Conservation (phyloP, 2,113 vertebrate species). For the Peromyscus maniculatus region DNA sequence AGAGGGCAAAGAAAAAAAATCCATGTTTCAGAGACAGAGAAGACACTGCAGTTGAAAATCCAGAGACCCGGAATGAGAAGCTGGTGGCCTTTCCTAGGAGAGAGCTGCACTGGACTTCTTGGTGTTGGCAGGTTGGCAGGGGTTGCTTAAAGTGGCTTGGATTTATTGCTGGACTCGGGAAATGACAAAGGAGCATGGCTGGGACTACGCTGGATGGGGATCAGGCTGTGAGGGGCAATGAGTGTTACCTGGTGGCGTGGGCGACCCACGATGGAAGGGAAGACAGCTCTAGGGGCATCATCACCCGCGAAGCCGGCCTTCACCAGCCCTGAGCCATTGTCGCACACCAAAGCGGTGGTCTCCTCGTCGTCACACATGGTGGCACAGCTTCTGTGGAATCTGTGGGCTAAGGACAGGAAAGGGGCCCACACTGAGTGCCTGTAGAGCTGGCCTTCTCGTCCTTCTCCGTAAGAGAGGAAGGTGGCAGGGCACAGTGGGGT, state of each 20-base stretch:
- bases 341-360: constrained; percentile 98
- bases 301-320: constrained; percentile 99
- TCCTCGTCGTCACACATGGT: constrained; percentile 99
- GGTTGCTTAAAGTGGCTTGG: background rate
- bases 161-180: background rate
- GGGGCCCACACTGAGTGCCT: background rate
- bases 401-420: constrained; percentile 83
- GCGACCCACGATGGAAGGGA: constrained; percentile 99
- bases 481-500: background rate
- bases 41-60: background rate
- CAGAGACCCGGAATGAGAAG: background rate
- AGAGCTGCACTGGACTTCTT: background rate
- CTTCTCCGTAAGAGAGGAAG: background rate
- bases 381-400: constrained; percentile 75
- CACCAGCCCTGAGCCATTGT: constrained; percentile 98
- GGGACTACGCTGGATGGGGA: accelerated
- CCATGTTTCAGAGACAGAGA: background rate
- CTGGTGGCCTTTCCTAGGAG: background rate
- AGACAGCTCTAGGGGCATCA: constrained; percentile 98
- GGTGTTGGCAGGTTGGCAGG: background rate
- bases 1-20: background rate
- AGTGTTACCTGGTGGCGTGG: constrained; percentile 96
- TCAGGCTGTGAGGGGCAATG: accelerated
- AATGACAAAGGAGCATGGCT: background rate
- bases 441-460: background rate